A percentile compares a stretch with the other conserved stretches of the same genome.
These are phyloP conservation scores for Corvus moneduloides DNA, from an alignment of 2,113 vertebrate genomes.

Conservation along the genomic window DNA sequence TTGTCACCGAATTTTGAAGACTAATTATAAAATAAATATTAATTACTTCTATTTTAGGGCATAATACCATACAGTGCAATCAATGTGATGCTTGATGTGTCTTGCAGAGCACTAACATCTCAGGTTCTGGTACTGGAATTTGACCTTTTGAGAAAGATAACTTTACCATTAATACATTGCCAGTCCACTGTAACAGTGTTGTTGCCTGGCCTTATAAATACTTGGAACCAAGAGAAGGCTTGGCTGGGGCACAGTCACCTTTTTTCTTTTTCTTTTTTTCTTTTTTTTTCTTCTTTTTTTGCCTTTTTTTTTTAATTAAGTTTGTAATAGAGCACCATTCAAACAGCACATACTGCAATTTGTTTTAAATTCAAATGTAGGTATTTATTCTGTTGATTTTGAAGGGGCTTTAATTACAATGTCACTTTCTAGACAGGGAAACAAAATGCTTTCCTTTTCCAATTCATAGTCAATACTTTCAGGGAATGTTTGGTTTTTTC, in stretches of 20 bases:
- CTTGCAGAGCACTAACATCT: background rate
- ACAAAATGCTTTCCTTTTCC: background rate
- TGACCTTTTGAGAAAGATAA: background rate
- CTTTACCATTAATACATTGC: background rate
- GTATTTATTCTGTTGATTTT: background rate
- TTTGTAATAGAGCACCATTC: slow-evolving; percentile 19
- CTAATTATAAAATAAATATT: background rate
- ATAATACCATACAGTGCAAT: background rate
- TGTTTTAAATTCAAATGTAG: background rate
- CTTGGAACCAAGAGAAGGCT: background rate
- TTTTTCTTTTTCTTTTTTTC: too few species aligned
- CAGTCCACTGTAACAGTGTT: background rate
- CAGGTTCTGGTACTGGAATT: background rate
- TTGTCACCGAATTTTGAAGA: background rate
- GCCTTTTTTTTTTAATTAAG: background rate
- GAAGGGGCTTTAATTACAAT: background rate
- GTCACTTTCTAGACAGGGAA: background rate
- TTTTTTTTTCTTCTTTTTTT: too few species aligned
- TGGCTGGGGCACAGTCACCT: slow-evolving; percentile 11
- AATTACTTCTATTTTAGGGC: background rate
- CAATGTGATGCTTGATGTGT: background rate
- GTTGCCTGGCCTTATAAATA: slow-evolving; percentile 12
- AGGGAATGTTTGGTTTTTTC: background rate
- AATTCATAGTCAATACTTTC: background rate
- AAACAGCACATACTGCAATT: slow-evolving; percentile 40